These are phyloP conservation scores for Caenorhabditis sulstoni DNA, from an alignment of 2,888 invertebrate species.

Conservation along the genomic window DNA sequence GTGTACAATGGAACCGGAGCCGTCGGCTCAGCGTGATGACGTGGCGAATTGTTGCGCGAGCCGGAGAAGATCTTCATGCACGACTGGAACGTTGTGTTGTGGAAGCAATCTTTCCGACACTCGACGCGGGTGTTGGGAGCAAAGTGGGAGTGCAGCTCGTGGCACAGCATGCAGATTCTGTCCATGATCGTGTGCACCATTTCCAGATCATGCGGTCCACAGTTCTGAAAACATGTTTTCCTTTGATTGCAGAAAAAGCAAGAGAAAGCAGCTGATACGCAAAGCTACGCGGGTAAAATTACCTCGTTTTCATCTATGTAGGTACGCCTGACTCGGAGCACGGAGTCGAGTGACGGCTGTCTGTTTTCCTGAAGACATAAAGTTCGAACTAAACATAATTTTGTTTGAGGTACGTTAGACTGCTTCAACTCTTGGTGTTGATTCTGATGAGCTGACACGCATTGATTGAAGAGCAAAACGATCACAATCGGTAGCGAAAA, in stretches of 20 bases:
- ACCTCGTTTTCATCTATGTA: constrained; percentile 45
- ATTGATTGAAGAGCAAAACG: neutral
- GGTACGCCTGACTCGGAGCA: constrained; percentile 27
- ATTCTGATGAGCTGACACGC: constrained; percentile 12
- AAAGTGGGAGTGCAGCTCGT: constrained; percentile 65
- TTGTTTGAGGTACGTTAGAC: constrained; percentile 2
- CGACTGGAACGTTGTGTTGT: constrained; percentile 43
- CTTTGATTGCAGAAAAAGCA: neutral
- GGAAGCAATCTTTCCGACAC: constrained; percentile 59
- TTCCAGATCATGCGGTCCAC: constrained; percentile 48
- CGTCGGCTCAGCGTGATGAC: constrained; percentile 33
- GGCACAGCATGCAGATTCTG: constrained; percentile 67
- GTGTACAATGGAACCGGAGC: constrained; percentile 51
- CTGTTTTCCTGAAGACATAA: constrained; percentile 1
- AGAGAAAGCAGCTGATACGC: constrained; percentile 19
- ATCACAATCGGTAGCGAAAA: constrained; percentile 1
- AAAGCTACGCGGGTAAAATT: neutral
- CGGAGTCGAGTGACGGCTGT: neutral
- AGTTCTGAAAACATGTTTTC: constrained; percentile 56
- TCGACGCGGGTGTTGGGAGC: constrained; percentile 61
- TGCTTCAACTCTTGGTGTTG: neutral
- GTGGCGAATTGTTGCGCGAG: neutral
- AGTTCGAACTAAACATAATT: neutral
- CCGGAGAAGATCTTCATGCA: constrained; percentile 66
- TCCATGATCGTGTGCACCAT: constrained; percentile 68